Percentiles rank a stretch among this genome's conserved stretches.
These are phyloP conservation scores for Tenodera sinensis DNA, from an alignment of 2,888 invertebrate species.

Conservation along the genomic window DNA sequence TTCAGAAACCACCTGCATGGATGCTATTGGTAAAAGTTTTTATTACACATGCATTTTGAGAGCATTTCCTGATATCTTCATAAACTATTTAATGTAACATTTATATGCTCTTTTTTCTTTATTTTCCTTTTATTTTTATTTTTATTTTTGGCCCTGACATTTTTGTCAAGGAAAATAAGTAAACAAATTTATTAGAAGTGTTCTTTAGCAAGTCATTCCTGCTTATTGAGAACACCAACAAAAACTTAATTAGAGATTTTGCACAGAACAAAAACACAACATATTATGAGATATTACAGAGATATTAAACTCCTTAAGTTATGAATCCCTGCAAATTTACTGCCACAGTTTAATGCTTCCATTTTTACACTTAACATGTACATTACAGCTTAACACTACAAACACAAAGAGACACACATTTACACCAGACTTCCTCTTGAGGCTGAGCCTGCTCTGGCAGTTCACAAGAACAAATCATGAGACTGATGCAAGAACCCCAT, in stretches of 20 bases:
- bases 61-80: too few species aligned
- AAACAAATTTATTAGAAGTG: too few species aligned
- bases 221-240: background rate
- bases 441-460: constrained; percentile 18
- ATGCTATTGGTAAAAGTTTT: too few species aligned
- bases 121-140: background rate
- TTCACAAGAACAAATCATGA: background rate
- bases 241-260: background rate
- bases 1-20: too few species aligned
- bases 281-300: background rate
- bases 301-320: background rate
- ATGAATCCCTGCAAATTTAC: background rate
- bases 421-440: constrained; percentile 16
- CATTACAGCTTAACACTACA: background rate
- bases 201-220: background rate
- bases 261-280: background rate
- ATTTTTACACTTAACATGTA: background rate
- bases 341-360: background rate
- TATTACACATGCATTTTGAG: too few species aligned
- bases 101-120: background rate
- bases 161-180: too few species aligned
- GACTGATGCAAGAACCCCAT: background rate
- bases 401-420: background rate
- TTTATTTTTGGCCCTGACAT: background rate
- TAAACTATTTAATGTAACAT: too few species aligned